A percentile compares a stretch with the other conserved stretches of the same genome.
These are phyloP conservation scores for Zoroaster sp. DNA, from an alignment of 53 echinoderm and acorn worm species.

Conservation along the genomic window DNA sequence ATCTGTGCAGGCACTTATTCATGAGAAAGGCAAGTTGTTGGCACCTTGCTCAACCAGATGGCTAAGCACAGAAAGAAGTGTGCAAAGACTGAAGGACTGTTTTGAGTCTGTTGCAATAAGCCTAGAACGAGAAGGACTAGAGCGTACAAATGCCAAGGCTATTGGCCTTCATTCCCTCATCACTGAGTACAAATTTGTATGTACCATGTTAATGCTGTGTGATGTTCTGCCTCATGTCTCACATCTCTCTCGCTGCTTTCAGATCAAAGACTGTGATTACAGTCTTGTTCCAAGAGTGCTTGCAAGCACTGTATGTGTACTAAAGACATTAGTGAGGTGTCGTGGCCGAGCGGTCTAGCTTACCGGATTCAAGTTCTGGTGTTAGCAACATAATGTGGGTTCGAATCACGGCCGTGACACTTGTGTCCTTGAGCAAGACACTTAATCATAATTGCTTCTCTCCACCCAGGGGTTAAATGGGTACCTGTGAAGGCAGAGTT, in stretches of 20 bases:
- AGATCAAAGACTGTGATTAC: slow-evolving; percentile 57
- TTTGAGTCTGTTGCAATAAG: slow-evolving; percentile 44
- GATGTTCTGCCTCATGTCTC: slow-evolving; percentile 61
- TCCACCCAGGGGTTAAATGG: too few species aligned
- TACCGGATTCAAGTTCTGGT: too few species aligned
- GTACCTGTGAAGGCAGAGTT: too few species aligned
- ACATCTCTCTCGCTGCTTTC: slow-evolving; percentile 41
- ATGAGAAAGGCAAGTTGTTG: slow-evolving; percentile 46
- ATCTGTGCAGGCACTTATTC: slow-evolving; percentile 20
- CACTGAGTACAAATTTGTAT: slow-evolving; percentile 52
- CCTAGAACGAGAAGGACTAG: slow-evolving; percentile 57
- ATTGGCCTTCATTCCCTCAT: slow-evolving; percentile 43
- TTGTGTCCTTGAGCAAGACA: too few species aligned
- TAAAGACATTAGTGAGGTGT: slow-evolving; percentile 14
- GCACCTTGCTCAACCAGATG: slow-evolving; percentile 64
- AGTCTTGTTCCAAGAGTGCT: slow-evolving; percentile 44
- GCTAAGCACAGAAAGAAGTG: slow-evolving; percentile 53
- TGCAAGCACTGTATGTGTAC: slow-evolving; percentile 35
- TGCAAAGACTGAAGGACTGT: slow-evolving; percentile 40
- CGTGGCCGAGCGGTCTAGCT: too few species aligned
- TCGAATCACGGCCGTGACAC: too few species aligned
- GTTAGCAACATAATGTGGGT: too few species aligned
- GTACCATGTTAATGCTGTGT: slow-evolving; percentile 62
- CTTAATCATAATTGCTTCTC: too few species aligned
- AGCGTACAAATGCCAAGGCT: slow-evolving; percentile 61